Base-by-base conservation (phyloP, 2,888 invertebrate species). In the Sabatieria punctata region DNA sequence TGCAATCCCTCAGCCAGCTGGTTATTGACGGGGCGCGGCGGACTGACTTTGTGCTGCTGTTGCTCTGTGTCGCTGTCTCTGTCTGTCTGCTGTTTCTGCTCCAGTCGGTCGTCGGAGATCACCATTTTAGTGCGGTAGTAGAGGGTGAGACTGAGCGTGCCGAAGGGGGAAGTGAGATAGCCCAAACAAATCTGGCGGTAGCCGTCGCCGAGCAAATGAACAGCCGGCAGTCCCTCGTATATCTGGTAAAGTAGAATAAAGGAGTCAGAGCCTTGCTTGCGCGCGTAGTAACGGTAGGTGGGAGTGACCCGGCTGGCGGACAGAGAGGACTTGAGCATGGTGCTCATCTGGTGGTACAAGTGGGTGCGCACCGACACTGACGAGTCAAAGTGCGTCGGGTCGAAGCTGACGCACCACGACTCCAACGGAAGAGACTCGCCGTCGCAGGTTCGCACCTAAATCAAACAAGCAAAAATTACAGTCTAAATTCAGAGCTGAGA, bases 121-220 rank as follows among this genome's bases (percentile, higher is more conserved):
- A 85, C 80, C 78, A 91, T 80, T 68, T 86, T 83, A 1, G 86
- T 88, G 54, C 89, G 76, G 66, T 86, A 89, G 6, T 80, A 77
- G 11, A 89, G 80, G 23, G 80, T 78, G 61, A 89, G 74, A 48
- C 77, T 75, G 46, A 91, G 71, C 2, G 80, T 82, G 6, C 91
- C 91, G 50, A 82, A 77, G 1, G 85, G 83, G 15, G 86, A 86
- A 55, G 79, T 78, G 6, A 91, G 75, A 60, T 84, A 80, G 13
- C 91, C 89, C 36, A 91, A 79, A 65, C 78, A 76, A 33, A 81
- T 76, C 54, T 77, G 76, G 65, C 83, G 82, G 58, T 76, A 77
- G 47, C 80, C 82, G 58, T 85, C 84, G 52, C 85, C 86, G 74
- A 71, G 53, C 49, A 57, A 56, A 21, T 48, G 45, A 11, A 47